A percentile compares a stretch with the other conserved stretches of the same genome.
phyloP scores from a whole-genome alignment of 2,797 vertebrate species.

The Sebastes taczanowskii region DNA sequence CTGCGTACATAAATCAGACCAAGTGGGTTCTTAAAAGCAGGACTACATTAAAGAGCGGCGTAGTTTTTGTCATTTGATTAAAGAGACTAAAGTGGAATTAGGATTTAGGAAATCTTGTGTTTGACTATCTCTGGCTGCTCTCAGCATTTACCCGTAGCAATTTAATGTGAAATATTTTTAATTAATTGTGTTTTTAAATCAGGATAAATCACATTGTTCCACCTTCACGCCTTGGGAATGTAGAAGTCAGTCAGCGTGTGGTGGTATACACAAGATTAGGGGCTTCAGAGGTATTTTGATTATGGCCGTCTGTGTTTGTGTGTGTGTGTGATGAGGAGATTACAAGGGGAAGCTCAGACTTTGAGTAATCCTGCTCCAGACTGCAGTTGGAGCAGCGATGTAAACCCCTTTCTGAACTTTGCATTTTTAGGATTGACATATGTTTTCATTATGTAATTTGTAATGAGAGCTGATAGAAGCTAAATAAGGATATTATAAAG shows the following conservation, averaged over 20 bases:
- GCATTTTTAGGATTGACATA: neutral
- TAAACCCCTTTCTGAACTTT: slow-evolving; percentile 26
- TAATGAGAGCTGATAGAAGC: neutral
- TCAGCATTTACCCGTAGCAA: neutral
- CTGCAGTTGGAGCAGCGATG: slow-evolving; percentile 47
- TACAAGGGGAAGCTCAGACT: slow-evolving; percentile 73
- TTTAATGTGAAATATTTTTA: neutral
- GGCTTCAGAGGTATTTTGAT: slow-evolving; percentile 50
- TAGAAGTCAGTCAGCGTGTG: slow-evolving; percentile 37
- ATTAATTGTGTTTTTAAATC: neutral
- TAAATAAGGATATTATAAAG: neutral
- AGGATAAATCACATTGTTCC: neutral
- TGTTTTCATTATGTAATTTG: neutral
- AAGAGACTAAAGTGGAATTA: neutral
- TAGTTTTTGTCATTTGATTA: neutral
- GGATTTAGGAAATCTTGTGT: neutral
- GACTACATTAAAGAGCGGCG: neutral
- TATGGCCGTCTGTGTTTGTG: slow-evolving; percentile 28
- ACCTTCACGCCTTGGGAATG: slow-evolving; percentile 6
- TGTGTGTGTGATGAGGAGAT: slow-evolving; percentile 60
- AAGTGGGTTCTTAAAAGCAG: neutral
- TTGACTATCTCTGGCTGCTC: neutral
- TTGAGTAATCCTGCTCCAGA: slow-evolving; percentile 71
- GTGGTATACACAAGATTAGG: slow-evolving; percentile 64
- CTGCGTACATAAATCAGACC: slow-evolving; percentile 12